Conservation (phyloP, 1,140 invertebrate species). For the Bombus polaris region DNA sequence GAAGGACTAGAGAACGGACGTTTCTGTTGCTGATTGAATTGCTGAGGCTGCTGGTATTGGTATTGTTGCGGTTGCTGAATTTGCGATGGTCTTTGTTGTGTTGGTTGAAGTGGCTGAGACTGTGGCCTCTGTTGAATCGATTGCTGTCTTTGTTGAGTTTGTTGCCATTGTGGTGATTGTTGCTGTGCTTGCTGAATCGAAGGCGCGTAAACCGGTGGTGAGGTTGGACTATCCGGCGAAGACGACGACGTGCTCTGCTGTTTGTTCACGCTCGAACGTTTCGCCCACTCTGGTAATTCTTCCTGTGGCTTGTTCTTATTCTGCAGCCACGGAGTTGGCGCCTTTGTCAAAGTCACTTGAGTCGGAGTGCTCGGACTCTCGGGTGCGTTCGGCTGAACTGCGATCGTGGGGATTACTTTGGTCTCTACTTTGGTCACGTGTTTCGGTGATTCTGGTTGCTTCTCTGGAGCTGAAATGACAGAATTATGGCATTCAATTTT, state of each 20-base stretch:
- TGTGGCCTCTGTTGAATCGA: slow-evolving; percentile 54
- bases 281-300: slow-evolving; percentile 81
- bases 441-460: slow-evolving; percentile 56
- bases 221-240: slow-evolving; percentile 50
- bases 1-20: slow-evolving; percentile 22
- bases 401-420: slow-evolving; percentile 59
- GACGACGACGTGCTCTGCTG: slow-evolving; percentile 60
- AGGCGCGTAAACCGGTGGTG: slow-evolving; percentile 35
- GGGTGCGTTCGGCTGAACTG: slow-evolving; percentile 47
- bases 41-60: slow-evolving; percentile 29
- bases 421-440: slow-evolving; percentile 70
- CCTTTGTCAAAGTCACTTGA: slow-evolving; percentile 81
- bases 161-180: slow-evolving; percentile 55
- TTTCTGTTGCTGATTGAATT: slow-evolving; percentile 40
- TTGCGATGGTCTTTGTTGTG: slow-evolving; percentile 29
- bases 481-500: background rate
- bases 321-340: slow-evolving; percentile 85
- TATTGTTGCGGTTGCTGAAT: slow-evolving; percentile 44
- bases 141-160: slow-evolving; percentile 28
- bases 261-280: slow-evolving; percentile 67
- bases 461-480: slow-evolving; percentile 44
- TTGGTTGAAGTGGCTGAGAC: slow-evolving; percentile 47
- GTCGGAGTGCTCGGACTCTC: slow-evolving; percentile 79
- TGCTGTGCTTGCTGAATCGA: slow-evolving; percentile 53
- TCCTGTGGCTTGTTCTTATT: slow-evolving; percentile 80